phyloP scores from a whole-genome alignment of 2,797 vertebrate species.

The Coilia nasus region DNA sequence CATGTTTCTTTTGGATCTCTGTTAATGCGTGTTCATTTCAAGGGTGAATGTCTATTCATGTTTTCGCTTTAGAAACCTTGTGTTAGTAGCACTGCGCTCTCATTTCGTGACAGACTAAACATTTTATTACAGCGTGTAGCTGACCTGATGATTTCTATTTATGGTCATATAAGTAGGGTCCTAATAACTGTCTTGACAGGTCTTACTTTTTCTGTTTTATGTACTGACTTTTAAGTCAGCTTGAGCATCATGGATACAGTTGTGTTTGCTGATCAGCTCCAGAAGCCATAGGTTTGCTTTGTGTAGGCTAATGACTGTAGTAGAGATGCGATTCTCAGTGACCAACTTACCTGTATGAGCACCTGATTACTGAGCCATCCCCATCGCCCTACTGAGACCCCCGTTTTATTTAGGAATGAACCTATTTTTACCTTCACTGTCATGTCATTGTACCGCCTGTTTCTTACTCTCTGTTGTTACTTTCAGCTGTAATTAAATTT shows the following conservation, averaged over 20 bases:
- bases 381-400: background rate
- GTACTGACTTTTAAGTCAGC: background rate
- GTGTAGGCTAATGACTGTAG: background rate
- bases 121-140: background rate
- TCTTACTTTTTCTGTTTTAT: background rate
- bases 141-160: background rate
- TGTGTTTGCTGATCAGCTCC: background rate
- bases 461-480: background rate
- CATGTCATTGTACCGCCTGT: background rate
- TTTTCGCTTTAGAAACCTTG: background rate
- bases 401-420: background rate
- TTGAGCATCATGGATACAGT: background rate
- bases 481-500: background rate
- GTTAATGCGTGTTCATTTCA: background rate
- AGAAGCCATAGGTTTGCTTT: conserved; percentile 1
- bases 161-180: background rate
- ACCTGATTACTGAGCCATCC: background rate
- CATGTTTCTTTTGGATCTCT: background rate
- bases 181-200: background rate
- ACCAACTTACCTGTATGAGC: background rate
- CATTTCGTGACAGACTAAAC: background rate
- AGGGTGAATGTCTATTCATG: background rate
- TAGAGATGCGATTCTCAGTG: background rate
- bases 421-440: conserved; percentile 24
- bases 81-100: background rate